Evolutionary conservation across 92 coral and sea anemone genomes (phyloP), one percentile per base, ranked within the genome.

Genomic region (Isaurus tuberculatus): DNA sequence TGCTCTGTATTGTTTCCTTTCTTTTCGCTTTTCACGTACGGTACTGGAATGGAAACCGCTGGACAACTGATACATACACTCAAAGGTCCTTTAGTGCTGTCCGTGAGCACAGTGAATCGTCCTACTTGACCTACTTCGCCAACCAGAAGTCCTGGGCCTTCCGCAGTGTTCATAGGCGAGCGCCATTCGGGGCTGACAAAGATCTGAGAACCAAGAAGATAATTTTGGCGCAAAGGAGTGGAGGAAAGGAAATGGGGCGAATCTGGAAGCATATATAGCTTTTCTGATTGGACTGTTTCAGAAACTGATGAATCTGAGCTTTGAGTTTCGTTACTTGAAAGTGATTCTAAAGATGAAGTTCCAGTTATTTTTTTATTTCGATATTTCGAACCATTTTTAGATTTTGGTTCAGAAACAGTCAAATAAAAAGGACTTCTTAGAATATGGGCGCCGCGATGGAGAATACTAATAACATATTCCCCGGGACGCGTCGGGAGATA

Each of bases 31-130:
- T 90, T 97, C 53, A 97, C 99, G 82, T 97, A 93, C 26, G 99
- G 99, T 8, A 97, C 99, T 8, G 99, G 99, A 60, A 97, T 94
- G 44, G 99, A 97, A 29, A 97, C 98, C 84, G 99, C 99, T 79
- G 99, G 99, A 91, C 99, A 97, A 83, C 98, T 97, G 30, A 97
- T 97, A 66, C 99, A 97, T 57, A 97, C 99, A 70, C 99, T 97
- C 84, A 97, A 73, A 8, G 99, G 99, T 15, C 99, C 99, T 86
- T 86, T 94, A 9, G 93, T 91, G 30, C 86, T 75, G 88, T 92
- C 99, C 17, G 99, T 97, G 46, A 94, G 72, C 25, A 97, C 98
- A 7, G 94, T 87, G 58, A 97, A 97, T 20, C 84, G 88, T 8
- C 98, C 99, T 15, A 97, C 92, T 11, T 89, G 91, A 44, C 99